Evolutionary conservation across 2,797 vertebrate genomes (phyloP), one percentile per base, ranked within the genome.

Genomic region (Mallotus villosus): DNA sequence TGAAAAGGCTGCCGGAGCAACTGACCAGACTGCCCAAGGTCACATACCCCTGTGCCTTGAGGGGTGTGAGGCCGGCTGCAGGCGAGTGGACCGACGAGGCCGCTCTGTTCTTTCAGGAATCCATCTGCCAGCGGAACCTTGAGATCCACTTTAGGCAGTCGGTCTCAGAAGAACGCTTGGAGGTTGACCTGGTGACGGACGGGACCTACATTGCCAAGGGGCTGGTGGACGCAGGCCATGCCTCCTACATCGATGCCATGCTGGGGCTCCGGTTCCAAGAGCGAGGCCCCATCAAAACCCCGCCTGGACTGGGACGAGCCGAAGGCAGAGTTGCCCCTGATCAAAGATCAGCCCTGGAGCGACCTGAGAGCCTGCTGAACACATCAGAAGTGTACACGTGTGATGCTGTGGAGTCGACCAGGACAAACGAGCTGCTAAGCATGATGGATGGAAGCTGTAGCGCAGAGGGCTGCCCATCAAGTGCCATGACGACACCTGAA

Each of bases 1-100:
- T 97, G 51, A 95, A 93, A 90, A 81, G 63, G 72, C 81, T 95
- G 81, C 93, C 95, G 0, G 81, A 89, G 71, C 84, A 89, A 32
- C 71, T 96, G 24, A 59, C 65, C 1, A 17, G 37, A 8, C 80
- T 96, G 8, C 96, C 95, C 0, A 91, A 86, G 58, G 79, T 94
- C 61, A 91, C 88, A 21, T 91, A 93, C 61, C 90, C 90, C n/a
- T 97, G 96, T 75, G 37, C 79, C 41, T 90, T 98, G 71, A 85
- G 88, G 74, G 92, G 89, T 22, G 81, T 92, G 16, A 87, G 82
- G 74, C 95, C 96, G 51, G 81, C 73, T 8, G 64, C 67, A 27
- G 67, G 88, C 5, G 51, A 85, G 6, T 98, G 97, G 96, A 93
- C 85, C 14, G 85, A 94, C 65, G 89, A 94, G 61, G 93, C 93